Conservation (phyloP, 2,797 vertebrate genomes). For the Nannoperca australis region DNA sequence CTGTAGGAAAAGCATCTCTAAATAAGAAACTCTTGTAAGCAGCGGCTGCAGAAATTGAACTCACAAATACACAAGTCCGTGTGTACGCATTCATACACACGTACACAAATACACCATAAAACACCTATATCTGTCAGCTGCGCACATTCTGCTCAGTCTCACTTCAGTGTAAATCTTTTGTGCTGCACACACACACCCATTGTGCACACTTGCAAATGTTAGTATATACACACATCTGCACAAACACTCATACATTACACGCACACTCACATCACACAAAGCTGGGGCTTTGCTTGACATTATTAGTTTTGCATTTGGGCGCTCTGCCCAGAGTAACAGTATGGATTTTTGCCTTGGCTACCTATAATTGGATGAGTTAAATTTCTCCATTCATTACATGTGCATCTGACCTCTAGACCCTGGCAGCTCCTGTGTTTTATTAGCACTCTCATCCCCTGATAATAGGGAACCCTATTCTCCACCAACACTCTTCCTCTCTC, state of each 20-base stretch:
- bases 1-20: constrained; percentile 59
- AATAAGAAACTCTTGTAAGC: constrained; percentile 68
- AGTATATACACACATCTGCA: constrained; percentile 30
- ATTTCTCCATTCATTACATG: constrained; percentile 99
- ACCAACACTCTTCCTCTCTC: constrained; percentile 47
- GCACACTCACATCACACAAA: constrained; percentile 68
- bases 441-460: constrained; percentile 96
- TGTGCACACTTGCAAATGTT: constrained; percentile 31
- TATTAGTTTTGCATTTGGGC: constrained; percentile 99
- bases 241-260: constrained; percentile 43
- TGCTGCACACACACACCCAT: constrained; percentile 7
- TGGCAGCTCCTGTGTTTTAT: constrained; percentile 96
- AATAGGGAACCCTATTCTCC: constrained; percentile 85
- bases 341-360: constrained; percentile 95
- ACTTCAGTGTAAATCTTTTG: constrained; percentile 65
- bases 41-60: constrained; percentile 64
- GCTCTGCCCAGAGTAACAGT: constrained; percentile 94
- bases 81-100: constrained; percentile 22
- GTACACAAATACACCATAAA: constrained; percentile 49
- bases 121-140: constrained; percentile 37
- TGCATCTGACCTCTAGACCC: constrained; percentile 93
- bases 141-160: constrained; percentile 53
- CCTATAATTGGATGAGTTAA: constrained; percentile 99
- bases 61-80: constrained; percentile 56
- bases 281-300: constrained; percentile 87